Evolutionary conservation across 2,888 invertebrate species (phyloP), one percentile per base, ranked within the genome.

Genomic region (Heliconius sara): DNA sequence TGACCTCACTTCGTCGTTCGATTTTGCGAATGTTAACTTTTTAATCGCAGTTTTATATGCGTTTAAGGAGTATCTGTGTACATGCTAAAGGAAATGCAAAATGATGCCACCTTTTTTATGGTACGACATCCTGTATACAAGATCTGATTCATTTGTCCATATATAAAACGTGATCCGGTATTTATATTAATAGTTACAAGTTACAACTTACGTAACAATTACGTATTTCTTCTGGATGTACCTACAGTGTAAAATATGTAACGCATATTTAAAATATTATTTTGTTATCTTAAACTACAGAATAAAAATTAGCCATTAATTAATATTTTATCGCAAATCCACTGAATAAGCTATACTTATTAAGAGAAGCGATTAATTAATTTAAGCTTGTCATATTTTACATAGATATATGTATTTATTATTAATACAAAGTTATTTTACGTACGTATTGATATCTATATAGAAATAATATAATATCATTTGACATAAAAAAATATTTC

Each of bases 1-100:
- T 93, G 94, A 94, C 94, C 93, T 91, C 89, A 85, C 81, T 78
- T 82, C 82, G 87, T 88, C 87, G 88, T 90, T 91, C 90, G 92
- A 90, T 91, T 90, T 91, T 88, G 70, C 84, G 85, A 88, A 88
- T 86, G 83, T 85, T 79, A 81, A 80, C 81, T 80, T 81, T 82
- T 82, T 82, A 82, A 81, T 82, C 79, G 79, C 47, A 75, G 13
- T 81, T 76, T 78, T 78, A 79, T 79, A 82, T 79, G 72, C 75
- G 75, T 79, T 66, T 75, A 71, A 66, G 74, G 67, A 75, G 52
- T 52, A 19, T 60, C n/a, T 22, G n/a, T 60, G 75, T 65, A 22
- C 84, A 85, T 80, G 82, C 73, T 81, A 83, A 63, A 71, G 72
- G 83, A 85, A 84, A 84, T 86, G 86, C 67, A 76, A 76, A 76